Conservation (phyloP, 2,113 vertebrate species). For the Zosterops pallidus region DNA sequence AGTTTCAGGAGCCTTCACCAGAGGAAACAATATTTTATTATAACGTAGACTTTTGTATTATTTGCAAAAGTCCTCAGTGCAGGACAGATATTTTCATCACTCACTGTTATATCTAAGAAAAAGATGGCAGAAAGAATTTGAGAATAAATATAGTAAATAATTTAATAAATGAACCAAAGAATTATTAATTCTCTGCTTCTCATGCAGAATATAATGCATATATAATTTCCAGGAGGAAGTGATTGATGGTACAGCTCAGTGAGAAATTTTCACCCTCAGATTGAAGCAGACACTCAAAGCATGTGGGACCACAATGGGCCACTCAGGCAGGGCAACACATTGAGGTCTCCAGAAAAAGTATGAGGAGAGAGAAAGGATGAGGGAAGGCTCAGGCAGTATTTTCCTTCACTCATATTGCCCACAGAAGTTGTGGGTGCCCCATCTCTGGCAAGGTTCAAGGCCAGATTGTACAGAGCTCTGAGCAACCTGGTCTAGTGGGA, state of each 20-base stretch:
- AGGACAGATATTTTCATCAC: conserved; percentile 20
- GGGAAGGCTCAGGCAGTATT: neutral
- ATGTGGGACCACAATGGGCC: neutral
- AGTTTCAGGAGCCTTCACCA: conserved; percentile 40
- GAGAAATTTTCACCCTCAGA: neutral
- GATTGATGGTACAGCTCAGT: neutral
- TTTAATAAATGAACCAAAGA: conserved; percentile 28
- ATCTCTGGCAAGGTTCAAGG: neutral
- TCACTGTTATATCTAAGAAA: neutral
- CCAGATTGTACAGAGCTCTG: neutral
- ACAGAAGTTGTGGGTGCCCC: neutral
- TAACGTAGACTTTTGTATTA: conserved; percentile 47
- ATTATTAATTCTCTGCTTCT: conserved; percentile 31
- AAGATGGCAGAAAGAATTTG: neutral
- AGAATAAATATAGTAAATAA: conserved; percentile 53
- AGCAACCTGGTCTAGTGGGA: neutral
- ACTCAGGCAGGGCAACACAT: neutral
- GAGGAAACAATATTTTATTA: conserved; percentile 53
- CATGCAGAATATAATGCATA: neutral
- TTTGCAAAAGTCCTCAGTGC: neutral
- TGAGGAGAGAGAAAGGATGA: neutral
- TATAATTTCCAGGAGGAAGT: neutral
- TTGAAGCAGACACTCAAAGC: neutral
- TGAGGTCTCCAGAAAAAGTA: neutral
- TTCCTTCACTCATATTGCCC: neutral